A percentile compares a stretch with the other conserved stretches of the same genome.
These are phyloP conservation scores for Epinotia bilunana DNA, from an alignment of 2,888 invertebrate genomes.

Conservation along the genomic window DNA sequence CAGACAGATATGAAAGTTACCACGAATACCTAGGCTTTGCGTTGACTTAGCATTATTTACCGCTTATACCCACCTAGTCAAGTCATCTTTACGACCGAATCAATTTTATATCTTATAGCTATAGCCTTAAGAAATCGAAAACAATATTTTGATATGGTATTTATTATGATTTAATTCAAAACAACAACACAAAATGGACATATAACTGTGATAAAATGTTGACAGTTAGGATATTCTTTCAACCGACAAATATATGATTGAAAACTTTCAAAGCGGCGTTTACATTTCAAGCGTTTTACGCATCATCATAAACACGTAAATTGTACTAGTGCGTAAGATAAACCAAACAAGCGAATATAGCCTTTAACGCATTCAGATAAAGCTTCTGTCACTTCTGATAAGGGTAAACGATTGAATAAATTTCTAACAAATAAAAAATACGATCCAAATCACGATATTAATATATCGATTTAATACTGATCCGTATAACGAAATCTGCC, in stretches of 20 bases:
- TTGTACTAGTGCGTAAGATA: constrained; percentile 3
- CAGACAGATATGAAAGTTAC: constrained; percentile 9
- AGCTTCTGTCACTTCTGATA: constrained; percentile 17
- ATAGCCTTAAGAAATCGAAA: constrained; percentile 3
- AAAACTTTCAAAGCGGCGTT: constrained; percentile 25
- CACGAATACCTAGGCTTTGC: not conserved
- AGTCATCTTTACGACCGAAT: constrained; percentile 18
- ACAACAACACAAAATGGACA: not conserved
- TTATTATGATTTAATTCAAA: constrained; percentile 10
- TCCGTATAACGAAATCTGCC: constrained; percentile 80
- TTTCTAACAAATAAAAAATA: constrained; percentile 76
- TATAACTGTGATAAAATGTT: not conserved
- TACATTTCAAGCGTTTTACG: constrained; percentile 40
- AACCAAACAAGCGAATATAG: constrained; percentile 10
- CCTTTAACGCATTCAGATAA: constrained; percentile 2
- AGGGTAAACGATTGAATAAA: constrained; percentile 57
- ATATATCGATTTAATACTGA: constrained; percentile 83
- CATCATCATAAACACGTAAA: constrained; percentile 40
- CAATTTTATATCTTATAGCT: constrained; percentile 20
- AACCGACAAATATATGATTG: constrained; percentile 11
- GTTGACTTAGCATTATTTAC: constrained; percentile 17
- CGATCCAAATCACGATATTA: constrained; percentile 77
- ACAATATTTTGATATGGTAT: constrained; percentile 3
- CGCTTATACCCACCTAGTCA: constrained; percentile 10
- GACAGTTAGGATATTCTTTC: constrained; percentile 9